Evolutionary conservation across 2,888 invertebrate species (phyloP), one percentile per base, ranked within the genome.

Genomic region (Seira ritae): DNA sequence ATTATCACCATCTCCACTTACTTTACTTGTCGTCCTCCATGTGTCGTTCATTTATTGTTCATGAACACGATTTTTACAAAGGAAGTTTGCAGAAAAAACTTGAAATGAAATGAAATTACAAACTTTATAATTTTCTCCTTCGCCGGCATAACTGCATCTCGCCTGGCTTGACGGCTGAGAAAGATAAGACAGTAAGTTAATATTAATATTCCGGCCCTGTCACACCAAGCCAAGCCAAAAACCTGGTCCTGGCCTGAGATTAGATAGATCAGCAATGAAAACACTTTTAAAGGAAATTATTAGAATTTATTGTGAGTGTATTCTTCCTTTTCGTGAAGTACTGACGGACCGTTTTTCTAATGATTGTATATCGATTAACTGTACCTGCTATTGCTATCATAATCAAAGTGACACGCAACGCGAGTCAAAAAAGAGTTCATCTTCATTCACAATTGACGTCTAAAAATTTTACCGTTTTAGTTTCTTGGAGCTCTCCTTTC

Each of bases 181-280:
- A n/a, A n/a, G n/a, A n/a, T n/a, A 72, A 37, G 31, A 17, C 67
- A 42, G 67, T 24, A 55, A n/a, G n/a, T n/a, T n/a, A n/a, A n/a
- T n/a, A n/a, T n/a, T 42, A 42, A 42, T 62, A 46, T 55, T 20
- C 55, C 19, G 65, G 75, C 42, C n/a, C 17, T 70, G 77, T 70
- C 77, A 77, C 77, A 70, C 77, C n/a, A n/a, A 60, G 62, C 15
- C 42, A 17, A 70, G 19, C n/a, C n/a, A n/a, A n/a, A n/a, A n/a
- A n/a, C n/a, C n/a, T n/a, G n/a, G n/a, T n/a, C n/a, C n/a, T n/a
- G n/a, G n/a, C 66, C 19, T 74, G 42, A 42, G 42, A 42, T 42
- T 42, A 42, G 42, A 42, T 42, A 42, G 12, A 42, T 42, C 12
- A 12, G 42, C 42, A 12, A 12, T 42, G 42, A 42, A 12, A 42